These are phyloP conservation scores for Atlantisia rogersi DNA, from an alignment of 2,113 vertebrate species.

Conservation along the genomic window DNA sequence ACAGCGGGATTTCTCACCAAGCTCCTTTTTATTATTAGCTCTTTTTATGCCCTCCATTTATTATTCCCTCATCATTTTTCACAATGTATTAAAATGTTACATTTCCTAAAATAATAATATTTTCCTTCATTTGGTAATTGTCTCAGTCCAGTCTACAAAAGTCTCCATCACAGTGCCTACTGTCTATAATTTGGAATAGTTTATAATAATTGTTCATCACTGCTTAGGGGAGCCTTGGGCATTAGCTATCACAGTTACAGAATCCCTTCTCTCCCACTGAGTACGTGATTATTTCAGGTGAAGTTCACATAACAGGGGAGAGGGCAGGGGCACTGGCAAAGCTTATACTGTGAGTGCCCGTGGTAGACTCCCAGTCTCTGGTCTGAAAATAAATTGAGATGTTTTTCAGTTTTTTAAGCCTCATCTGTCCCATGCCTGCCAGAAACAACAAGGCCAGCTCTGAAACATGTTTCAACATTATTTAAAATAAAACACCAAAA, in stretches of 20 bases:
- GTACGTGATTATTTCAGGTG: constrained; percentile 74
- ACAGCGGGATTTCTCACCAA: constrained; percentile 82
- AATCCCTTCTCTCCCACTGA: constrained; percentile 68
- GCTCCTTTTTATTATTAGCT: constrained; percentile 83
- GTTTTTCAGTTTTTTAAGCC: constrained; percentile 39
- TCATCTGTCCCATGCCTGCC: constrained; percentile 17
- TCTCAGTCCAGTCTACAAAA: constrained; percentile 67
- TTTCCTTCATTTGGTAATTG: constrained; percentile 80
- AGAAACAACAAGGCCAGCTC: background rate
- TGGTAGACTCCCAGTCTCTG: constrained; percentile 49
- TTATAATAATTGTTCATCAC: constrained; percentile 68
- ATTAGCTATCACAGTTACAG: constrained; percentile 61
- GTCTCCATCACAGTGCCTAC: constrained; percentile 46
- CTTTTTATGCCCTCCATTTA: constrained; percentile 80
- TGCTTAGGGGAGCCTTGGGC: constrained; percentile 60
- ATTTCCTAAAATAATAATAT: constrained; percentile 83
- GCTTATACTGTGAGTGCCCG: constrained; percentile 16
- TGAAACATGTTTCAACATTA: background rate
- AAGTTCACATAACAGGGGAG: constrained; percentile 62
- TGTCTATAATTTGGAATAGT: constrained; percentile 69
- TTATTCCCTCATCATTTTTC: constrained; percentile 82
- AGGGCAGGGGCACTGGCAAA: constrained; percentile 51
- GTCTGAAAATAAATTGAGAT: constrained; percentile 69
- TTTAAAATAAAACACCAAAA: constrained; percentile 31
- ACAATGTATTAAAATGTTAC: constrained; percentile 82